A percentile compares a stretch with the other conserved stretches of the same genome.
phyloP scores from a whole-genome alignment of 2,113 vertebrate genomes.

The Vombatus ursinus region DNA sequence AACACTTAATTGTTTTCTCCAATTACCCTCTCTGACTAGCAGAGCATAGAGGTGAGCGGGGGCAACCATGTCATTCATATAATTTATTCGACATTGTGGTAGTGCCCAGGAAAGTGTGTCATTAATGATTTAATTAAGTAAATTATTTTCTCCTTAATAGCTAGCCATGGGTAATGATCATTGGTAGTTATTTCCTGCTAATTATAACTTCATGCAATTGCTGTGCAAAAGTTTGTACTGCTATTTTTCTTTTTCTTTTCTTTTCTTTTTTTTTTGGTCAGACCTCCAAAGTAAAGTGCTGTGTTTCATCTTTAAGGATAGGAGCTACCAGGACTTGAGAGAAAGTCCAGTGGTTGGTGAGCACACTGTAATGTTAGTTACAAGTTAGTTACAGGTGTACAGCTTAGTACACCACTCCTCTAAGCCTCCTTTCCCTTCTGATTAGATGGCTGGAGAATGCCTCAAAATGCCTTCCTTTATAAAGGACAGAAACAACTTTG shows the following conservation, averaged over 20 bases:
- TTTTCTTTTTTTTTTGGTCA: no score
- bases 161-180: background rate
- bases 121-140: background rate
- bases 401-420: background rate
- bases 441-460: background rate
- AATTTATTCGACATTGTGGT: background rate
- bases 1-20: background rate
- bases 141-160: background rate
- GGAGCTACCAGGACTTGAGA: background rate
- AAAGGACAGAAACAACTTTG: background rate
- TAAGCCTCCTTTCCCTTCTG: background rate
- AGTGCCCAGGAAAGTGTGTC: background rate
- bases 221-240: background rate
- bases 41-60: background rate
- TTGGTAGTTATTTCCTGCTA: background rate
- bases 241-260: background rate
- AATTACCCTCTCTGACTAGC: background rate
- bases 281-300: background rate
- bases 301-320: background rate
- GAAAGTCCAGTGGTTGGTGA: background rate
- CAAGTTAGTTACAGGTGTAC: no score
- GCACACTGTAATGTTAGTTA: background rate
- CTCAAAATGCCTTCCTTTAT: background rate
- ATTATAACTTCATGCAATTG: background rate
- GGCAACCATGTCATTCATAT: background rate